Percentiles rank a stretch among this genome's conserved stretches.
Evolutionary conservation across 2,797 vertebrate species (phyloP).

Genomic region (Telmatherina bonti): DNA sequence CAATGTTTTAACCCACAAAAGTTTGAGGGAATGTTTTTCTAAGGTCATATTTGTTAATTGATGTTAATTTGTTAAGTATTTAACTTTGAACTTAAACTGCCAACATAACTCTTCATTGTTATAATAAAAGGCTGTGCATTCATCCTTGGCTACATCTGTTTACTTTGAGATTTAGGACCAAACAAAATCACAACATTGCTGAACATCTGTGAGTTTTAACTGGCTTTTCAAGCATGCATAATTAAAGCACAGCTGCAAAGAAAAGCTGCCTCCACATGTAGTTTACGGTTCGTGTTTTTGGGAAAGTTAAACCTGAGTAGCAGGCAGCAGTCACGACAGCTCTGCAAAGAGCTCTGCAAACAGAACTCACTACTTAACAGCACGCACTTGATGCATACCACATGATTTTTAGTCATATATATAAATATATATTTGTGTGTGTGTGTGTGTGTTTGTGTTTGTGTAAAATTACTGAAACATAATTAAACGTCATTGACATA

Average conservation of each 20-base stretch:
- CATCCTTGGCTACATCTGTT: constrained; percentile 37
- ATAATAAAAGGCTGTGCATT: constrained; percentile 12
- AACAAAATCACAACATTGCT: constrained; percentile 46
- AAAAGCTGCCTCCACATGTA: constrained; percentile 41
- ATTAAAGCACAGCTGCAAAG: constrained; percentile 70
- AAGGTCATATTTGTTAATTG: neutral
- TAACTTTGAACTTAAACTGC: neutral
- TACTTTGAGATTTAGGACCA: constrained; percentile 36
- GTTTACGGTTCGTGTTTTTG: constrained; percentile 62
- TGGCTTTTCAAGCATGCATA: constrained; percentile 67
- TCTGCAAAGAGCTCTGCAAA: constrained; percentile 17
- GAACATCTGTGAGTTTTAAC: constrained; percentile 74
- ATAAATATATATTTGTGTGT: no score
- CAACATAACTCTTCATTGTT: neutral
- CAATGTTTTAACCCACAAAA: no score
- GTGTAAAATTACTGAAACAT: constrained; percentile 9
- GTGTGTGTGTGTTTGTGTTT: no score
- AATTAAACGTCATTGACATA: constrained; percentile 13
- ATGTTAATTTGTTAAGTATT: neutral
- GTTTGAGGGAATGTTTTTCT: neutral
- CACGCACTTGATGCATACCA: constrained; percentile 23
- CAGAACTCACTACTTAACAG: constrained; percentile 5
- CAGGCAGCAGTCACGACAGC: constrained; percentile 36
- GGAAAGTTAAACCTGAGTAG: constrained; percentile 36
- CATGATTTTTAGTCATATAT: constrained; percentile 21